phyloP scores from a whole-genome alignment of 2,888 invertebrate genomes.

The Chrysopilus asiliformis region DNA sequence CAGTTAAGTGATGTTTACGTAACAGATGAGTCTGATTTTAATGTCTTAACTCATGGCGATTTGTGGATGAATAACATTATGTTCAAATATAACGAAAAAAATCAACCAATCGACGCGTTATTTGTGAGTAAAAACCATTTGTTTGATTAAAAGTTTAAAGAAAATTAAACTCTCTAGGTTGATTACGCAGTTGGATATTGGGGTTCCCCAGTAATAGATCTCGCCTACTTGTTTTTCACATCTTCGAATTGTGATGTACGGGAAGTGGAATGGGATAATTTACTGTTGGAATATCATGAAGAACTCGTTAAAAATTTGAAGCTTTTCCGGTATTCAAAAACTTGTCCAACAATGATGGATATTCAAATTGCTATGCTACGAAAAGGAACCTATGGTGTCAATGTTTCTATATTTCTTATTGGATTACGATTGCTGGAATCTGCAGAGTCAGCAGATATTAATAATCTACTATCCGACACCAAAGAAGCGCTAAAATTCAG shows the following conservation, averaged over 20 bases:
- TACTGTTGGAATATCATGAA: slow-evolving; percentile 18
- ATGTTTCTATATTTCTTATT: too few species aligned
- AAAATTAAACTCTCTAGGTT: too few species aligned
- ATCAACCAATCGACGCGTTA: neutral
- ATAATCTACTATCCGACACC: too few species aligned
- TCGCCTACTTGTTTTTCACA: slow-evolving; percentile 21
- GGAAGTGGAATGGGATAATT: slow-evolving; percentile 16
- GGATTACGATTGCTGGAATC: neutral
- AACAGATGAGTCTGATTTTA: slow-evolving; percentile 6
- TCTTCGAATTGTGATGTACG: slow-evolving; percentile 17
- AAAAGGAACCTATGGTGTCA: slow-evolving; percentile 21
- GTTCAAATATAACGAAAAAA: slow-evolving; percentile 24
- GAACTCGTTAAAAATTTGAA: slow-evolving; percentile 13
- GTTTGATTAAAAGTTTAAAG: too few species aligned
- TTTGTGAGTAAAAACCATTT: slow-evolving; percentile 5
- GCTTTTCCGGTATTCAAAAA: slow-evolving; percentile 12
- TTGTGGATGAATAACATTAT: slow-evolving; percentile 35
- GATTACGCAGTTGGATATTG: too few species aligned
- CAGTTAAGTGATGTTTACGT: neutral
- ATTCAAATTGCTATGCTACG: slow-evolving; percentile 19
- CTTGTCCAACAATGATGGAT: slow-evolving; percentile 18
- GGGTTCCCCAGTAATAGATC: too few species aligned
- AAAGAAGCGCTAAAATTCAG: too few species aligned
- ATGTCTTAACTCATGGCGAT: slow-evolving; percentile 35
- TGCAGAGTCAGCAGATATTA: too few species aligned